Evolutionary conservation across 2,113 vertebrate species (phyloP).

Genomic region (Picathartes gymnocephalus): DNA sequence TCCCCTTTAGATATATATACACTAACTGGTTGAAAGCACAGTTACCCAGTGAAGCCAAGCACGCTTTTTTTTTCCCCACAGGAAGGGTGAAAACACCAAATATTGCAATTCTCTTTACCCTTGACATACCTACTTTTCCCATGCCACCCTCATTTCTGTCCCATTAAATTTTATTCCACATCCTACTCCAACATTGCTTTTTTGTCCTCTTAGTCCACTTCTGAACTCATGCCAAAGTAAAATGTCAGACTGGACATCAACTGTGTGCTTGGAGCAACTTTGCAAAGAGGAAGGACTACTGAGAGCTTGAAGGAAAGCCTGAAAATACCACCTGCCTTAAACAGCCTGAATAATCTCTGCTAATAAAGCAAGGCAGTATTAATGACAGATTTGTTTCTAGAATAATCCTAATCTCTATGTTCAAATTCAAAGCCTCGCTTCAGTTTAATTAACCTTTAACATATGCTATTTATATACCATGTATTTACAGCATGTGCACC

Average conservation of each 20-base stretch:
- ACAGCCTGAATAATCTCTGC: background rate
- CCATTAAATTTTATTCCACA: background rate
- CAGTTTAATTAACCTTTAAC: background rate
- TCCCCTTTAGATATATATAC: background rate
- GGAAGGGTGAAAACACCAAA: background rate
- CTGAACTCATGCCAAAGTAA: background rate
- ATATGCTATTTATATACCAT: background rate
- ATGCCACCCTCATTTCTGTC: background rate
- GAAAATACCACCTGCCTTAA: background rate
- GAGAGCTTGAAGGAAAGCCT: background rate
- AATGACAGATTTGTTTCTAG: background rate
- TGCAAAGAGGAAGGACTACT: background rate
- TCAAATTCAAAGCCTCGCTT: background rate
- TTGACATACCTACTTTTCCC: background rate
- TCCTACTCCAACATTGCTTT: background rate
- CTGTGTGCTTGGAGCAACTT: background rate
- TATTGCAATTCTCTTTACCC: background rate
- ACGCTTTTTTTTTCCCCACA: background rate
- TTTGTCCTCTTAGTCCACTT: background rate
- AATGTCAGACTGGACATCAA: background rate
- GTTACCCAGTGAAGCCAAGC: background rate
- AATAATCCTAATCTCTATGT: background rate
- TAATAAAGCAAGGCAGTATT: background rate
- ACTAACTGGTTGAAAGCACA: background rate
- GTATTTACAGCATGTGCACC: background rate